Evolutionary conservation across 2,797 vertebrate species (phyloP), one percentile per base, ranked within the genome.

Genomic region (Eutrigla gurnardus): DNA sequence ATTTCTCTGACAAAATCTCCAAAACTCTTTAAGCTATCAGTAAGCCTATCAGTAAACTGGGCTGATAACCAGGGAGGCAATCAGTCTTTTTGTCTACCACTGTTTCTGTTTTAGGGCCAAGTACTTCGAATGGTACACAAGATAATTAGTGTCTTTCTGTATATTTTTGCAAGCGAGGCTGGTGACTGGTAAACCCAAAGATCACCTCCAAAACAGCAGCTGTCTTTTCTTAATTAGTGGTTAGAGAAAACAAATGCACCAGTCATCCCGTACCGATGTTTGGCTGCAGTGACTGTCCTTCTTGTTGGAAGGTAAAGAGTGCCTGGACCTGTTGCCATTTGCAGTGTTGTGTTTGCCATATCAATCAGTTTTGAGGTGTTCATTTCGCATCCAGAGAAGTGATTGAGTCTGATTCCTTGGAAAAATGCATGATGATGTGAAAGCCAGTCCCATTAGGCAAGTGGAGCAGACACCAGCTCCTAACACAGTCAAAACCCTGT

Each of bases 1-100:
- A 72, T 70, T 67, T 81, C 71, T 78, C 67, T 60, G 62, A 54
- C 73, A 68, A 82, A 86, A 80, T 43, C 75, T 71, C 68, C 32
- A 71, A 80, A 74, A 83, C 59, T 87, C 73, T 69, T 61, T 62
- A 42, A 68, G 67, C 47, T 45, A 61, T 77, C 71, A 62, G 61
- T 60, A 15, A 73, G 55, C 33, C 46, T 11, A 69, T 72, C 61
- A 68, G 61, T 70, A 78, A 76, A 82, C 66, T 7, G 3, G 25
- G 36, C 61, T 68, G 57, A 73, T 75, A 69, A 60, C 42, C 50
- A 64, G 58, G 77, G 13, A 40, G 60, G 37, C 54, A 66, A 45
- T 73, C 71, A 37, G 25, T 55, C 53, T 60, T 73, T 70, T 57
- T 72, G 58, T 61, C 46, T 53, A 15, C 32, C n/a, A 3, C 6